Conservation (phyloP, 2,113 vertebrate genomes). For the Zeus faber region DNA sequence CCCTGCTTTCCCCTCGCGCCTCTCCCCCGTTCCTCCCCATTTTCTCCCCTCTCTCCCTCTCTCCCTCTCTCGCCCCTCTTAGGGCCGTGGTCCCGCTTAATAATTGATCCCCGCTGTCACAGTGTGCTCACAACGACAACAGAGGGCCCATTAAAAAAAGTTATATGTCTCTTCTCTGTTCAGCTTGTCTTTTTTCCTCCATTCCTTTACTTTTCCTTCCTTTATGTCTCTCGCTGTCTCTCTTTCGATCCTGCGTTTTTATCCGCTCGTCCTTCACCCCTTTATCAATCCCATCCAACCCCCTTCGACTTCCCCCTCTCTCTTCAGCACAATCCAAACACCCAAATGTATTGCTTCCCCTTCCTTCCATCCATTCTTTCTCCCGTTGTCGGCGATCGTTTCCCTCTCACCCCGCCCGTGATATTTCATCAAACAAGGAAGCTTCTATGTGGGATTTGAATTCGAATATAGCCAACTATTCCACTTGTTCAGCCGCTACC, state of each 20-base stretch:
- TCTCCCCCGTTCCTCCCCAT: constrained; percentile 14
- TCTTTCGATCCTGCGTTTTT: neutral
- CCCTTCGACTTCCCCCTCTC: neutral
- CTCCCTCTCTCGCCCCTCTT: constrained; percentile 15
- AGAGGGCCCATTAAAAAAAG: constrained; percentile 63
- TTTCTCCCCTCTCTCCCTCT: constrained; percentile 28
- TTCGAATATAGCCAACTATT: too few species aligned
- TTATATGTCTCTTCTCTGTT: constrained; percentile 43
- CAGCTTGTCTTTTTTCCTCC: constrained; percentile 13
- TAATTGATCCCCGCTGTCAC: constrained; percentile 64
- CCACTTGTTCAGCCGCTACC: too few species aligned
- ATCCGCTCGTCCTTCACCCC: neutral
- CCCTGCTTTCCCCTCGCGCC: neutral
- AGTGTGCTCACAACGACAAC: constrained; percentile 64
- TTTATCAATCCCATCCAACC: constrained; percentile 11
- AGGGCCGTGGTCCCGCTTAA: constrained; percentile 52
- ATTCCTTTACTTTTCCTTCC: neutral
- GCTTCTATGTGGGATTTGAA: too few species aligned
- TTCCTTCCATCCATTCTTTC: too few species aligned
- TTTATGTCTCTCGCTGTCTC: neutral
- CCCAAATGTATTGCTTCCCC: too few species aligned
- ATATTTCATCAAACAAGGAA: too few species aligned
- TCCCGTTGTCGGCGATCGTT: too few species aligned
- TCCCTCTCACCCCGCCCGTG: too few species aligned
- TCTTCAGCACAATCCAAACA: neutral